Conservation (phyloP, 2,888 invertebrate species). For the Villa cingulata region DNA sequence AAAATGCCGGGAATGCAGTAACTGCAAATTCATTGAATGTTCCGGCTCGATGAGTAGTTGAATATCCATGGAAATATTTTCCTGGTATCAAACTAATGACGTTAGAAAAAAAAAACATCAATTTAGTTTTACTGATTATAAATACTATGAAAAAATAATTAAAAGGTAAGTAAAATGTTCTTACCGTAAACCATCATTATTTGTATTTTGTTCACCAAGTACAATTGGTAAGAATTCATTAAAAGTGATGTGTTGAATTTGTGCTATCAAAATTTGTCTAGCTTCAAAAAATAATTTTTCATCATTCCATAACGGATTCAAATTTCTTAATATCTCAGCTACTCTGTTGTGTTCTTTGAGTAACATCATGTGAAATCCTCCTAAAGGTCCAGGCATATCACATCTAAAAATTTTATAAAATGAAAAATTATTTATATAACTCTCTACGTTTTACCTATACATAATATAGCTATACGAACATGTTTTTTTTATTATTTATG, state of each 20-base stretch:
- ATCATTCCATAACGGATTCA: constrained; percentile 71
- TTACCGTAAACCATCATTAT: constrained; percentile 42
- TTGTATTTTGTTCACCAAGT: constrained; percentile 42
- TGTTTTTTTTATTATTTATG: no score
- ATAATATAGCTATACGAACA: no score
- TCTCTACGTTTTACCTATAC: background rate
- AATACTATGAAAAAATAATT: background rate
- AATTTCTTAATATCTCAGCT: constrained; percentile 49
- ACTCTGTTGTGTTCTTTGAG: constrained; percentile 69
- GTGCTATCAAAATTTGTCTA: constrained; percentile 57
- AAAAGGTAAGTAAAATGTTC: constrained; percentile 12
- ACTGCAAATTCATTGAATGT: constrained; percentile 66
- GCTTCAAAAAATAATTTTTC: constrained; percentile 62
- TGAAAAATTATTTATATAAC: constrained; percentile 2
- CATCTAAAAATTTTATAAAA: constrained; percentile 34
- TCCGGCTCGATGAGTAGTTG: constrained; percentile 65
- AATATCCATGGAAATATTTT: constrained; percentile 67
- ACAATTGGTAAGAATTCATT: constrained; percentile 70
- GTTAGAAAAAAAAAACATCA: no score
- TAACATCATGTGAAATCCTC: constrained; percentile 57
- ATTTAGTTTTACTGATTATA: background rate
- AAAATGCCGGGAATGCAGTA: constrained; percentile 56
- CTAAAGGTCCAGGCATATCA: constrained; percentile 49
- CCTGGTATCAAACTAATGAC: constrained; percentile 45
- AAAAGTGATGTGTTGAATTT: constrained; percentile 72